A percentile compares a stretch with the other conserved stretches of the same genome.
phyloP scores from a whole-genome alignment of 2,113 vertebrate species.

The Gymnogyps californianus region DNA sequence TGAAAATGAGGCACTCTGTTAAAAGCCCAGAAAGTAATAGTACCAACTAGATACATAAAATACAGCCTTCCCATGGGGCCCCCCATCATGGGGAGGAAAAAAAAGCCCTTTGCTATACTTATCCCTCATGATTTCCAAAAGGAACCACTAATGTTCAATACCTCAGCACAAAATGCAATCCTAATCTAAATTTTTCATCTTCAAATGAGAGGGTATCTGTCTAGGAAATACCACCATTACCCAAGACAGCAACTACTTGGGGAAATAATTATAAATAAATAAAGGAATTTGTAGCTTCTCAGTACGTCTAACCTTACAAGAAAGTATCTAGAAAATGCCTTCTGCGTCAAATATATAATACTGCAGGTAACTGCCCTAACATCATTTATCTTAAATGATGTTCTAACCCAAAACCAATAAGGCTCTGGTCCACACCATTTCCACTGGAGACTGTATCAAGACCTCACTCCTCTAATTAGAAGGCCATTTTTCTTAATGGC shows the following conservation, averaged over 20 bases:
- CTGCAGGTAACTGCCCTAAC: neutral
- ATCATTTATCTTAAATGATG: neutral
- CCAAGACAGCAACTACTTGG: neutral
- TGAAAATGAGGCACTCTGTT: neutral
- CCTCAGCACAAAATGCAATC: neutral
- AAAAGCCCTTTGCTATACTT: neutral
- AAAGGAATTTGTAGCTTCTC: neutral
- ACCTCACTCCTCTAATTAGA: neutral
- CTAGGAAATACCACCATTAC: neutral
- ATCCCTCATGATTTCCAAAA: neutral
- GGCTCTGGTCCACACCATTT: neutral
- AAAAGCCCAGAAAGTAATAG: neutral
- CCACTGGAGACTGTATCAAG: neutral
- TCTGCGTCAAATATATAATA: neutral
- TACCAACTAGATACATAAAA: neutral
- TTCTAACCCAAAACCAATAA: neutral
- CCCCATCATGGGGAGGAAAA: neutral
- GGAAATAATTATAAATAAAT: neutral
- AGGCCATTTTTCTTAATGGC: neutral
- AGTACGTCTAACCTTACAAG: neutral
- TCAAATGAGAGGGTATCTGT: neutral
- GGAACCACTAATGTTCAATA: neutral
- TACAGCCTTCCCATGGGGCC: neutral
- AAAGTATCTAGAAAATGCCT: neutral
- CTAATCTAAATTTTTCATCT: neutral